A percentile compares a stretch with the other conserved stretches of the same genome.
Evolutionary conservation across 2,888 invertebrate species (phyloP).

Genomic region (Pristionchus fissidentatus): DNA sequence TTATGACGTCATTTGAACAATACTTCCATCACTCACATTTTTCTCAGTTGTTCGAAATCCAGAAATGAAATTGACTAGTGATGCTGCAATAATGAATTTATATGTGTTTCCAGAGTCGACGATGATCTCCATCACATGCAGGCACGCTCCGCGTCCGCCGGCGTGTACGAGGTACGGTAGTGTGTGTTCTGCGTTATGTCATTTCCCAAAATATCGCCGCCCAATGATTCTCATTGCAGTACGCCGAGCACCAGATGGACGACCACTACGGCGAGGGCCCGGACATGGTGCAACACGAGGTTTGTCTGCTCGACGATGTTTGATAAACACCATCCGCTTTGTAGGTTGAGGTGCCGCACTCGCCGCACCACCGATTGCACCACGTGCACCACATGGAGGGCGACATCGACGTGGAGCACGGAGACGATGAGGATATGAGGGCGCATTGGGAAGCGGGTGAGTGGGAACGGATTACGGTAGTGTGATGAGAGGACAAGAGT

Average conservation of each 20-base stretch:
- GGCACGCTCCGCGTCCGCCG: constrained; percentile 21
- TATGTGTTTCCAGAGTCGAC: constrained; percentile 1
- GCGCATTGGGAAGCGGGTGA: constrained; percentile 23
- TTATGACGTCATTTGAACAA: background rate
- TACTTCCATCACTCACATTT: background rate
- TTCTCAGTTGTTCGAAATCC: background rate
- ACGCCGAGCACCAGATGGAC: background rate
- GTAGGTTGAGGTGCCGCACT: constrained; percentile 37
- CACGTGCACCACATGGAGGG: constrained; percentile 21
- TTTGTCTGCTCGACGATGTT: background rate
- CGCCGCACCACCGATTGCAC: constrained; percentile 14
- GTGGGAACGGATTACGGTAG: too few relatives aligned
- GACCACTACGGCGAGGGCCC: constrained; percentile 24
- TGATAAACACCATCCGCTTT: background rate
- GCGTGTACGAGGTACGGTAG: constrained; percentile 33
- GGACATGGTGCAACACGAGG: constrained; percentile 42
- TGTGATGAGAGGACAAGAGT: background rate
- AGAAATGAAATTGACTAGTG: background rate
- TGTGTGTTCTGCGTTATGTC: background rate
- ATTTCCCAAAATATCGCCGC: background rate
- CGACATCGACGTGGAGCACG: constrained; percentile 15
- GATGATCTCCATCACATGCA: constrained; percentile 44
- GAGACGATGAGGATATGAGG: constrained; percentile 10
- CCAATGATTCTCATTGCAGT: background rate
- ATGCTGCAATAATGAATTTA: constrained; percentile 1